Percentiles rank a stretch among this genome's conserved stretches.
Evolutionary conservation across 2,113 vertebrate species (phyloP).

Genomic region (Gyps fulvus): DNA sequence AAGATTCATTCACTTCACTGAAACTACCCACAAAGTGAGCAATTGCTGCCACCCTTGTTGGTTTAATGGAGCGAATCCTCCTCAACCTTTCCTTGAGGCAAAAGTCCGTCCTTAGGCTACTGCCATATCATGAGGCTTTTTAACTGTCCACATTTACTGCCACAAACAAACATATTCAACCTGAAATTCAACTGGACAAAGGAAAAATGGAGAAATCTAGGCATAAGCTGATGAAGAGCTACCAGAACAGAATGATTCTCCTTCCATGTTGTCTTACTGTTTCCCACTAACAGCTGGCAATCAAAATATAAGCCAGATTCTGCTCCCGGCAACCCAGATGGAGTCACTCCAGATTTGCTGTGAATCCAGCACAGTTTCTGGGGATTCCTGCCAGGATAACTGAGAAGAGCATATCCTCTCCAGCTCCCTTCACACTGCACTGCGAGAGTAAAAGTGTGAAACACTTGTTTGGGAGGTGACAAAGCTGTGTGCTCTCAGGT

Average conservation of each 20-base stretch:
- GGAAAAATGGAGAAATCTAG: neutral
- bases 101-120: fast-evolving
- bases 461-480: neutral
- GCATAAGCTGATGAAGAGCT: neutral
- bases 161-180: neutral
- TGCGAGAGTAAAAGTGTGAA: neutral
- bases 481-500: neutral
- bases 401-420: neutral
- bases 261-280: neutral
- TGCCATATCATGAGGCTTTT: fast-evolving
- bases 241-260: neutral
- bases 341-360: neutral
- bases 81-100: neutral
- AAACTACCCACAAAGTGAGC: neutral
- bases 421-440: neutral
- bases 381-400: neutral
- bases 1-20: neutral
- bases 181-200: neutral
- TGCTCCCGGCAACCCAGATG: neutral
- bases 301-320: neutral
- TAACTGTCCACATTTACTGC: neutral
- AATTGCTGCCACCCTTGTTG: neutral
- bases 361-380: neutral
- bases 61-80: fast-evolving
- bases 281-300: neutral